A percentile compares a stretch with the other conserved stretches of the same genome.
Conservation (phyloP, 2,113 vertebrate species). For the Podarcis muralis region DNA sequence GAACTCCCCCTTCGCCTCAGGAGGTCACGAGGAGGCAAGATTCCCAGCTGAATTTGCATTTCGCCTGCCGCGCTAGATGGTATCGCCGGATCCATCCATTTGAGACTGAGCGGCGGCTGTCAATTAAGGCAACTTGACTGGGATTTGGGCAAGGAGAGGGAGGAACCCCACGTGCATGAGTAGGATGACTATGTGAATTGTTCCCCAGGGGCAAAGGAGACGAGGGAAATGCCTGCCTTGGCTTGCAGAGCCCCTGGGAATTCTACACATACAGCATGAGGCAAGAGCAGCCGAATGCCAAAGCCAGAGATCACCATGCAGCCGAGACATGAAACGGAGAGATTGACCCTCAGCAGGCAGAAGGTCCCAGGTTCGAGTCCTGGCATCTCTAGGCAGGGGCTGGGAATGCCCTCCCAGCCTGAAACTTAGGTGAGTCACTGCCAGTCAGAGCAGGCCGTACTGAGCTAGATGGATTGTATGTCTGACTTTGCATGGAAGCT, state of each 20-base stretch:
- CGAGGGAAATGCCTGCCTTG: neutral
- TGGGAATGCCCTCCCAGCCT: no score
- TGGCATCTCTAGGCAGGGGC: no score
- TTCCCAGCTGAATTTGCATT: neutral
- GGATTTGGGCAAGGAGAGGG: neutral
- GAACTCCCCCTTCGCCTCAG: neutral
- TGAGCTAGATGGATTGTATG: no score
- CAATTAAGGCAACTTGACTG: neutral
- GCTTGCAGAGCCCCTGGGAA: neutral
- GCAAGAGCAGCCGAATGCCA: neutral
- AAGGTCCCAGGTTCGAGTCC: no score
- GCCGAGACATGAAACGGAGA: neutral
- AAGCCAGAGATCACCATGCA: neutral
- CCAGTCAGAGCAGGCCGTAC: no score
- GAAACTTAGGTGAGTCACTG: no score
- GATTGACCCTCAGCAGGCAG: no score
- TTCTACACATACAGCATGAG: neutral
- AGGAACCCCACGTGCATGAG: neutral
- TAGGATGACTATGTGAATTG: neutral
- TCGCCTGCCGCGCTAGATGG: neutral
- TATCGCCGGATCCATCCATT: neutral
- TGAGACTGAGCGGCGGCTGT: neutral
- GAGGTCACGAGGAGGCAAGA: neutral
- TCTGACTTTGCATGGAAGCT: no score
- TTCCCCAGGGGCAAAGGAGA: neutral